A percentile compares a stretch with the other conserved stretches of the same genome.
Evolutionary conservation across 1,140 invertebrate species (phyloP).

Genomic region (Neotoxoptera formosana): DNA sequence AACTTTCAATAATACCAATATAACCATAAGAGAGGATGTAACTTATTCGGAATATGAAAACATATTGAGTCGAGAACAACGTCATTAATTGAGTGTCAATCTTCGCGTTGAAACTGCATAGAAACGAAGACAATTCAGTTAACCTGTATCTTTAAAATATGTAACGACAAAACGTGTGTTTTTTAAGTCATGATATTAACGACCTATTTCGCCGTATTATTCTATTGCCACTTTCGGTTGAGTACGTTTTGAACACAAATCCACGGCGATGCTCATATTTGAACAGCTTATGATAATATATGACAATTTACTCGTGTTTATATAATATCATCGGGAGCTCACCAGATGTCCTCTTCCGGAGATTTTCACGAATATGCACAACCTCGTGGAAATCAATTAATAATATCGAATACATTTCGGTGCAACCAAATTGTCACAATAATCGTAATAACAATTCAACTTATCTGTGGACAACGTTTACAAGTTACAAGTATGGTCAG

Average conservation of each 20-base stretch:
- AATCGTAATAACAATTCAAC: neutral
- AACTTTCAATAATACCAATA: slow-evolving; percentile 7
- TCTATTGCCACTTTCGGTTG: too few relatives aligned
- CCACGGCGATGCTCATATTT: too few relatives aligned
- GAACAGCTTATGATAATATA: too few relatives aligned
- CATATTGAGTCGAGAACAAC: neutral
- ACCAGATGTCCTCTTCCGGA: neutral
- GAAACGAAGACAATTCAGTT: neutral
- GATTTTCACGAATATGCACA: neutral
- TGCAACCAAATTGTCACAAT: neutral
- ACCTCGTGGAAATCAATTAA: neutral
- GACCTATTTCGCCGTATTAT: neutral
- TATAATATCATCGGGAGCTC: neutral
- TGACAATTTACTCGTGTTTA: neutral
- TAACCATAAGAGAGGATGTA: neutral
- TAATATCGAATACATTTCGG: neutral
- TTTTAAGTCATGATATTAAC: neutral
- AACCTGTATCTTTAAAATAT: neutral
- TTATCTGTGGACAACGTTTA: neutral
- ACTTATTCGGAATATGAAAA: neutral
- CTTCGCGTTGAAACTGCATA: neutral
- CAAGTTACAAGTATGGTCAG: neutral
- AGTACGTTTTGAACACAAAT: neutral
- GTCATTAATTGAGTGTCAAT: neutral
- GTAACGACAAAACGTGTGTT: neutral